Conservation (phyloP, 2,113 vertebrate species). For the Epinephelus moara region DNA sequence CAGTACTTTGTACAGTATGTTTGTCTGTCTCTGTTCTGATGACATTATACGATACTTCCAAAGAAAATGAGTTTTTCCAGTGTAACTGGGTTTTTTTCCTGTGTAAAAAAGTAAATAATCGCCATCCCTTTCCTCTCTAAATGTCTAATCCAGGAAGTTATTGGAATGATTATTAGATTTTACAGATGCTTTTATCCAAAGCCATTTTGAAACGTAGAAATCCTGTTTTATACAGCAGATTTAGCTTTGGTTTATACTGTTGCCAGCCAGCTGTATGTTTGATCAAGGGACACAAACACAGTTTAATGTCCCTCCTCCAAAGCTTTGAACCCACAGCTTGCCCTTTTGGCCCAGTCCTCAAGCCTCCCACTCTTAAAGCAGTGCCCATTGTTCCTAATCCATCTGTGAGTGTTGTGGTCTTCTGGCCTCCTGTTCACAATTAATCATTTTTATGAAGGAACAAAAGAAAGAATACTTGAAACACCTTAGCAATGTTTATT, state of each 20-base stretch:
- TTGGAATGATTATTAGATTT: constrained; percentile 75
- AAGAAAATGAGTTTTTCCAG: constrained; percentile 18
- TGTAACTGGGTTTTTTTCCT: constrained; percentile 32
- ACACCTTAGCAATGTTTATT: constrained; percentile 40
- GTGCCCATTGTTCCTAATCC: constrained; percentile 44
- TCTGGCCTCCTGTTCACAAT: constrained; percentile 31
- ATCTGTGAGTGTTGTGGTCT: constrained; percentile 24
- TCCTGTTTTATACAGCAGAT: constrained; percentile 76
- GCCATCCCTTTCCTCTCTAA: constrained; percentile 42
- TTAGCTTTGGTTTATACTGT: constrained; percentile 71
- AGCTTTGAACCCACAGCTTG: constrained; percentile 60
- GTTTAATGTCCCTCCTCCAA: constrained; percentile 70
- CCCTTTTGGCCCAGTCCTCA: constrained; percentile 55
- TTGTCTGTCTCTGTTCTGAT: constrained; percentile 51
- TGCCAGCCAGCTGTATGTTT: constrained; percentile 81
- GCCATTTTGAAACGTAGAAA: constrained; percentile 71
- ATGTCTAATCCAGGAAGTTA: constrained; percentile 62
- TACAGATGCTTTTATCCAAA: constrained; percentile 80
- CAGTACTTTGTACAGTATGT: constrained; percentile 34
- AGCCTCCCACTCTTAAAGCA: constrained; percentile 35
- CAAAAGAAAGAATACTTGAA: constrained; percentile 38
- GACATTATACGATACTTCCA: constrained; percentile 36
- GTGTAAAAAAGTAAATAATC: constrained; percentile 63
- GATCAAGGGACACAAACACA: constrained; percentile 78
- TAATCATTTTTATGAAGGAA: constrained; percentile 56